Conservation (phyloP, 2,113 vertebrate genomes). For the Xerus inauris region DNA sequence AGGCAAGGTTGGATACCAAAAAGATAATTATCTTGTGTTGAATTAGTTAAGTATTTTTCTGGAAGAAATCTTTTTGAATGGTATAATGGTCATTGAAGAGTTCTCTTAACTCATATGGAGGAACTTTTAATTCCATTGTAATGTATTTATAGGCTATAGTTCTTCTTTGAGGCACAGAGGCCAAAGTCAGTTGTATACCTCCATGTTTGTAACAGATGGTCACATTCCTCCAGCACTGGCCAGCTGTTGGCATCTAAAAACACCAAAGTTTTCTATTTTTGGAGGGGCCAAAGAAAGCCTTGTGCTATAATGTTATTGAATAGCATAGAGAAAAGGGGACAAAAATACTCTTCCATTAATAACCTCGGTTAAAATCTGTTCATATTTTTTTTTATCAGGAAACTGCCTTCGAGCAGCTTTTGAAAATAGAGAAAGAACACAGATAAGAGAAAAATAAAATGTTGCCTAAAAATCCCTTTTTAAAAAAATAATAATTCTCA, state of each 20-base stretch:
- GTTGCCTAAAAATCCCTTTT: background rate
- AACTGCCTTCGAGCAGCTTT: slow-evolving; percentile 25
- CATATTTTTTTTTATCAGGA: slow-evolving; percentile 10
- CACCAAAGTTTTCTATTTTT: background rate
- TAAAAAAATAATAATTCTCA: background rate
- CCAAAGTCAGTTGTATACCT: background rate
- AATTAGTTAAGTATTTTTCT: background rate
- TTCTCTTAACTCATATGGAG: background rate
- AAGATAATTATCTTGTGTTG: background rate
- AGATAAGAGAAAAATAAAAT: slow-evolving; percentile 8
- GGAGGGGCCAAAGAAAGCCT: background rate
- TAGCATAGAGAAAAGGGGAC: background rate
- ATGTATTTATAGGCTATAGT: background rate
- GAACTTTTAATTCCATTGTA: background rate
- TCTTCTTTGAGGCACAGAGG: background rate
- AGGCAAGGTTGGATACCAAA: background rate
- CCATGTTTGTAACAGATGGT: background rate
- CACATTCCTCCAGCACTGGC: background rate
- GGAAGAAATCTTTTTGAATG: background rate
- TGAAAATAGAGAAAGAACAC: background rate
- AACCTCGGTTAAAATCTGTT: slow-evolving; percentile 1
- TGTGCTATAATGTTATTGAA: background rate
- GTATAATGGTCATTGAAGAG: background rate
- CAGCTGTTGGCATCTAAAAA: background rate
- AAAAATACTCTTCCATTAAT: background rate